Evolutionary conservation across 2,797 vertebrate species (phyloP), one percentile per base, ranked within the genome.

Genomic region (Poecilia wingei): DNA sequence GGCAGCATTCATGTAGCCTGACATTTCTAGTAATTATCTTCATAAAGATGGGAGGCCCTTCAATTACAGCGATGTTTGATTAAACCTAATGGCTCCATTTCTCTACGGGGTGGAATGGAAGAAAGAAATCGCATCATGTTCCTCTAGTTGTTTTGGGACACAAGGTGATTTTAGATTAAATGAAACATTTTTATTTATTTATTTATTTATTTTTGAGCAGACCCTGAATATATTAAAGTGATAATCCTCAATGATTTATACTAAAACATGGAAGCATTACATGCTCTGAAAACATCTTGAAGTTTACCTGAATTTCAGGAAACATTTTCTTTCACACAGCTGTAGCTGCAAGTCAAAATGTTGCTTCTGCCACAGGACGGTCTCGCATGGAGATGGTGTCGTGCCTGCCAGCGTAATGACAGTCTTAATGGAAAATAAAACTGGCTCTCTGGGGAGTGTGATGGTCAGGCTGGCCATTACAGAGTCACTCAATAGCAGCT

Each of bases 391-490:
- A 53, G 82, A 73, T 55, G 55, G 77, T 79, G 87, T 51, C 66
- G 0, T 83, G 86, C 84, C 77, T 86, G 80, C 51, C 71, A 41
- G 78, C 73, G 75, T 92, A 93, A 94, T 90, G 91, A 90, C 92
- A 89, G 85, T 86, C 91, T 92, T 93, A 94, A 94, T 94, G 91
- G 94, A 91, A 92, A 94, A 94, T 89, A 92, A 95, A 94, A 93
- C 81, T 75, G 87, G 1, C 87, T 93, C 91, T 92, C 90, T 70
- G 70, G 86, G 89, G 92, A 88, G 88, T 90, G 91, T 92, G 87
- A 92, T 93, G 91, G 90, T 92, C 93, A 93, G 87, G 88, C 80
- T 88, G 86, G 86, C 91, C 93, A 94, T 94, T 93, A 92, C 87
- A 72, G 87, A 94, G 85, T 91, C 93, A 92, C 90, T 94, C 93